A percentile compares a stretch with the other conserved stretches of the same genome.
phyloP scores from a whole-genome alignment of 2,797 vertebrate genomes.

The Arctocebus calabarensis region DNA sequence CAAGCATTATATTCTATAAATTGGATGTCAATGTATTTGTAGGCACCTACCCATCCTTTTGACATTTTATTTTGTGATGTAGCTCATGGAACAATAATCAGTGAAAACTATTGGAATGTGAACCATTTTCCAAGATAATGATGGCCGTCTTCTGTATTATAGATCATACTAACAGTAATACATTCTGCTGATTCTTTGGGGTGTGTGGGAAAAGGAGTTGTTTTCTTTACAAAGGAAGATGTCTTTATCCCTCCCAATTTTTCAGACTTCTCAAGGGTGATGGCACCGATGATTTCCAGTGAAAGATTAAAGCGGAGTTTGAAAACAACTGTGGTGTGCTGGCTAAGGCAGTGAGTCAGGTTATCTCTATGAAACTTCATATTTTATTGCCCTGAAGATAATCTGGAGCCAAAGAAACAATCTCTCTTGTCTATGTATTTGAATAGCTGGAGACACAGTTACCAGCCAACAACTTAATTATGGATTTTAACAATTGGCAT shows the following conservation, averaged over 20 bases:
- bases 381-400: background rate
- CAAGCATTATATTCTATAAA: background rate
- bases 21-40: accelerated
- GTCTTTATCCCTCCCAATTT: background rate
- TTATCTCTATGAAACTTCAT: constrained; percentile 38
- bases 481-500: constrained; percentile 77
- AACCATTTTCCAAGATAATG: background rate
- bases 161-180: background rate
- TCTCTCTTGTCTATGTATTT: constrained; percentile 59
- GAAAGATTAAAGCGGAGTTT: constrained; percentile 1
- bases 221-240: constrained; percentile 48
- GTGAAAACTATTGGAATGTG: background rate
- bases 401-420: background rate
- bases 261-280: background rate
- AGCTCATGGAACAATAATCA: background rate
- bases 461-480: constrained; percentile 82
- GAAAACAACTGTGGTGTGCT: background rate
- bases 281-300: background rate
- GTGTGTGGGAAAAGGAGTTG: constrained; percentile 36
- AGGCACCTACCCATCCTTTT: background rate
- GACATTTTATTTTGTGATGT: background rate
- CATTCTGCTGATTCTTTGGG: background rate
- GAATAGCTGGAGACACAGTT: constrained; percentile 61
- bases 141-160: background rate
- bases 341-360: background rate